Conservation (phyloP, 2,113 vertebrate genomes). For the Triplophysa dalaica region DNA sequence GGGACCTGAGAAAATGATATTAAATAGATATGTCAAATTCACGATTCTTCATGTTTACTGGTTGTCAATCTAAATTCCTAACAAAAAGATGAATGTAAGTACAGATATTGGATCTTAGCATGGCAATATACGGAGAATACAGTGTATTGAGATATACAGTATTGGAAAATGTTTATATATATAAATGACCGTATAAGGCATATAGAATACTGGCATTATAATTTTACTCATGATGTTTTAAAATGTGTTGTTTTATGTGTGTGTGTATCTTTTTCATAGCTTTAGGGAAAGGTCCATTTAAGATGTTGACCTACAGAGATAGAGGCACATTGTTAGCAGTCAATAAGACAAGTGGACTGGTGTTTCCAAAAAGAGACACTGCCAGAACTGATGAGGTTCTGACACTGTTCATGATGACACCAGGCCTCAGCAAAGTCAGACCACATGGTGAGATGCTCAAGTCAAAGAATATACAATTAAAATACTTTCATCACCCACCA, state of each 20-base stretch:
- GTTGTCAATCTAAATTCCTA: no score
- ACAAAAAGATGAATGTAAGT: no score
- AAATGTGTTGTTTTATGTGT: neutral
- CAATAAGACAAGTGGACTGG: constrained; percentile 63
- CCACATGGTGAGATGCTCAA: constrained; percentile 39
- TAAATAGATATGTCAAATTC: no score
- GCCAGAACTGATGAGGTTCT: constrained; percentile 59
- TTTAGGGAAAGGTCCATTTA: constrained; percentile 90
- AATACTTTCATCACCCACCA: no score
- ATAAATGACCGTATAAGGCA: no score
- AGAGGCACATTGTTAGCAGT: constrained; percentile 68
- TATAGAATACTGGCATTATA: neutral
- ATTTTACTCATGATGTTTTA: neutral
- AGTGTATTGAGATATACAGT: no score
- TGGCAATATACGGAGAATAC: no score
- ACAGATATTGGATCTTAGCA: no score
- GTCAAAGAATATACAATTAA: neutral
- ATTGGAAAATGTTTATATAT: no score
- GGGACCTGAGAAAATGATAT: no score
- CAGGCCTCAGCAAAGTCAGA: constrained; percentile 82
- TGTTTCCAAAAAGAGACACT: constrained; percentile 72
- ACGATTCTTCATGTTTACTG: neutral
- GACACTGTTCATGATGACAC: constrained; percentile 88
- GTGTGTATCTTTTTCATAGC: constrained; percentile 65
- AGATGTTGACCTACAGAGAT: constrained; percentile 79